These are phyloP conservation scores for Lysandra coridon DNA, from an alignment of 2,888 invertebrate genomes.

Conservation along the genomic window DNA sequence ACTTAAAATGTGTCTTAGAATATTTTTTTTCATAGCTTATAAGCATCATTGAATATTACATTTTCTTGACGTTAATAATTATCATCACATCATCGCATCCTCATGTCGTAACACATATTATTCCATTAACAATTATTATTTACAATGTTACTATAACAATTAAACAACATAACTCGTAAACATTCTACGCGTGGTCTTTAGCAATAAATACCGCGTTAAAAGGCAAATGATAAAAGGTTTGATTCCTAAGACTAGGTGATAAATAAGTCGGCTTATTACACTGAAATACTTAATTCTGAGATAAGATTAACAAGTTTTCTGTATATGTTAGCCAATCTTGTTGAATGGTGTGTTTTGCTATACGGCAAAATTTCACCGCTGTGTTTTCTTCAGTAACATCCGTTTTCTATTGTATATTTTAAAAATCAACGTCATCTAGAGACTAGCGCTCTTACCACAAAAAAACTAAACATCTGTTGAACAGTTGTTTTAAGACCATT, in stretches of 20 bases:
- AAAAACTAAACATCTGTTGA: no score
- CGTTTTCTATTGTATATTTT: no score
- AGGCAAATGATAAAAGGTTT: background rate
- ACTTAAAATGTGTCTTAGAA: background rate
- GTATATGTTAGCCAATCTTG: background rate
- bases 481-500: no score
- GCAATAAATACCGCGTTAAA: background rate
- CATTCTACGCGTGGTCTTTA: slow-evolving; percentile 3
- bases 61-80: background rate
- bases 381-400: no score
- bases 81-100: background rate
- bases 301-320: background rate
- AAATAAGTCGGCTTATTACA: background rate
- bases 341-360: background rate
- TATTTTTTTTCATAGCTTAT: background rate
- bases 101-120: background rate
- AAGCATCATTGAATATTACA: background rate
- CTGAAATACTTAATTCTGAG: background rate
- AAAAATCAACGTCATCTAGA: no score
- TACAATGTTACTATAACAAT: slow-evolving; percentile 21
- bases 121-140: background rate
- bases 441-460: no score
- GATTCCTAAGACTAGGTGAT: background rate
- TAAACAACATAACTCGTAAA: slow-evolving; percentile 1
- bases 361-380: background rate